These are phyloP conservation scores for Patella caerulea DNA, from an alignment of 2,888 invertebrate species.

Conservation along the genomic window DNA sequence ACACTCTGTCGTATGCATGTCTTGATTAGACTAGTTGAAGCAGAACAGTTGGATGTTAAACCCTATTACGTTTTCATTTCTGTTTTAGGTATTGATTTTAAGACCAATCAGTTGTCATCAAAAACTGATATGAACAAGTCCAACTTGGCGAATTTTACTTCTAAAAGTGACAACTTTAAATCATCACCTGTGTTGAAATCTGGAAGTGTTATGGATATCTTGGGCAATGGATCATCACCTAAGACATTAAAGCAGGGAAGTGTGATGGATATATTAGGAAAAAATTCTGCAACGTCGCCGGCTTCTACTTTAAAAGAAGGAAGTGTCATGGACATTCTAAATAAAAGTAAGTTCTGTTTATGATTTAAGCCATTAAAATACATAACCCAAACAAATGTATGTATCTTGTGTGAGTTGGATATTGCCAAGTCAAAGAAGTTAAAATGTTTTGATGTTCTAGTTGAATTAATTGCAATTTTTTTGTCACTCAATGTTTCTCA, in stretches of 20 bases:
- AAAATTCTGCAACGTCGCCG: constrained; percentile 27
- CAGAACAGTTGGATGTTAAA: no score
- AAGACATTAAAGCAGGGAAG: constrained; percentile 46
- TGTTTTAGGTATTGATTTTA: constrained; percentile 21
- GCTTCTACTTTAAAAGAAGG: constrained; percentile 56
- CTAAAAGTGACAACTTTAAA: background rate
- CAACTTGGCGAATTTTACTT: background rate
- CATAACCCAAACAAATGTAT: no score
- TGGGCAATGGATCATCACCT: constrained; percentile 40
- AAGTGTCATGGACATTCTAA: constrained; percentile 63
- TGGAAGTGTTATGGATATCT: constrained; percentile 66
- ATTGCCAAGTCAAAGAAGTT: no score
- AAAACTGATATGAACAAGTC: background rate
- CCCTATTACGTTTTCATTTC: constrained; percentile 14
- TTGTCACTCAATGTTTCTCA: no score
- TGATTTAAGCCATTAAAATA: no score
- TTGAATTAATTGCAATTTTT: no score
- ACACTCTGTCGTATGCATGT: no score
- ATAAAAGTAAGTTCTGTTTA: constrained; percentile 29
- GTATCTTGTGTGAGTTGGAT: no score
- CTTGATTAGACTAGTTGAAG: no score
- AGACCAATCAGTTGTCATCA: background rate
- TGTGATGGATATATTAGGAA: constrained; percentile 47
- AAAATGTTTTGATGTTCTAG: no score
- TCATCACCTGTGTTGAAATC: background rate